Evolutionary conservation across 2,888 invertebrate species (phyloP).

Genomic region (Trissolcus brochymenae): DNA sequence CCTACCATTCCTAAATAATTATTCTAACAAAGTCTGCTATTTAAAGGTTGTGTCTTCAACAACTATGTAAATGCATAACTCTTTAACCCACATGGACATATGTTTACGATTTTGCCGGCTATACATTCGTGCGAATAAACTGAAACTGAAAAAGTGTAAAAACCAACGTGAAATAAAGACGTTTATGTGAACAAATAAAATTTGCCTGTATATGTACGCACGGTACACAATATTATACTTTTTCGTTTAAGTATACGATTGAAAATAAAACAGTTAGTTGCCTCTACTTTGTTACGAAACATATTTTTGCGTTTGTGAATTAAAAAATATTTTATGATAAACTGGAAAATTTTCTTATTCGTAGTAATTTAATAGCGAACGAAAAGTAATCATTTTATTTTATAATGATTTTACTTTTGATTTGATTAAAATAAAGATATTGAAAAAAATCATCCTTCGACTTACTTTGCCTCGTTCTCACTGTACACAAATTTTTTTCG

Average conservation of each 20-base stretch:
- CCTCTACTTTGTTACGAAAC: too few relatives aligned
- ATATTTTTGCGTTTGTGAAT: too few relatives aligned
- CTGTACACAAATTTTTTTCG: conserved; percentile 17
- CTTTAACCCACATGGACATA: conserved; percentile 38
- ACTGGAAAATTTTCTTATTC: too few relatives aligned
- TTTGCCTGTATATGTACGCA: background rate
- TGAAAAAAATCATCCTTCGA: conserved; percentile 12
- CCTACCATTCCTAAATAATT: conserved; percentile 24
- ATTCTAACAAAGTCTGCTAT: conserved; percentile 31
- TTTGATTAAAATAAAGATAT: conserved; percentile 29
- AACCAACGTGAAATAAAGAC: conserved; percentile 38
- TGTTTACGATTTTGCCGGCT: conserved; percentile 41
- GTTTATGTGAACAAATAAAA: conserved; percentile 31
- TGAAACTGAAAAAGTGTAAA: conserved; percentile 33
- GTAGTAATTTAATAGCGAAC: too few relatives aligned
- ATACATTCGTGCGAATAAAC: conserved; percentile 43
- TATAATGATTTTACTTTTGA: conserved; percentile 9
- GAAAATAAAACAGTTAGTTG: too few relatives aligned
- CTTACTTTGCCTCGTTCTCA: conserved; percentile 7
- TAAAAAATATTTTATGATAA: too few relatives aligned
- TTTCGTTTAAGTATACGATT: too few relatives aligned
- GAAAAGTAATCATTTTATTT: too few relatives aligned
- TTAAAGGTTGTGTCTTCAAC: conserved; percentile 15
- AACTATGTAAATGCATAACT: conserved; percentile 33
- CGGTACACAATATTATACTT: too few relatives aligned